Conservation (phyloP, 2,797 vertebrate species). For the Leptodon cayanensis region DNA sequence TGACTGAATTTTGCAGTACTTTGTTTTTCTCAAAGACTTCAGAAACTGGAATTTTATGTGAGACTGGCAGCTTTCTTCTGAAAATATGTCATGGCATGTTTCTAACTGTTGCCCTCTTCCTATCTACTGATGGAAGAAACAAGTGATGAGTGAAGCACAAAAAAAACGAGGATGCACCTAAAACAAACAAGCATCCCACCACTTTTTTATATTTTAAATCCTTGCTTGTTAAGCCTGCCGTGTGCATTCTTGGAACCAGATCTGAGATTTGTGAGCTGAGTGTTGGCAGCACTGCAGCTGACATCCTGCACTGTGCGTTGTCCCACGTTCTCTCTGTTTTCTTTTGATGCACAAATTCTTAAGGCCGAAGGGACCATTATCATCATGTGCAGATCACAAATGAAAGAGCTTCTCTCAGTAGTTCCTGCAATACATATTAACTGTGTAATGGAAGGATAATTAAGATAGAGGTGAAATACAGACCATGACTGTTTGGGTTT, state of each 20-base stretch:
- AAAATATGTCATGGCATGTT: neutral
- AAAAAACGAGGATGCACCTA: neutral
- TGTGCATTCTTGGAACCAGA: neutral
- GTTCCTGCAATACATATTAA: neutral
- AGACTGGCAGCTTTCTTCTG: neutral
- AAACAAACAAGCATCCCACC: neutral
- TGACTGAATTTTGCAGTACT: neutral
- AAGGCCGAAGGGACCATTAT: neutral
- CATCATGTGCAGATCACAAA: neutral
- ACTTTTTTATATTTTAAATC: neutral
- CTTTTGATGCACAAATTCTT: neutral
- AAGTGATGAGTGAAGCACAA: neutral
- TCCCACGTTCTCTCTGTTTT: neutral
- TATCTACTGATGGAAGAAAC: neutral
- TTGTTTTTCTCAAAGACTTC: neutral
- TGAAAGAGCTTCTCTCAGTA: neutral
- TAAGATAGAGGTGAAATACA: neutral
- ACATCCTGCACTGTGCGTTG: neutral
- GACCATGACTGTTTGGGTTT: neutral
- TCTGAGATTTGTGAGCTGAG: neutral
- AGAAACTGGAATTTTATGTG: neutral
- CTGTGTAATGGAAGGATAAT: neutral
- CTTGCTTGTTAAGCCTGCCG: neutral
- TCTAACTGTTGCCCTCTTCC: neutral
- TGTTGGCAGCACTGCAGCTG: neutral